Conservation (phyloP, 2,113 vertebrate genomes). For the Coregonus clupeaformis region DNA sequence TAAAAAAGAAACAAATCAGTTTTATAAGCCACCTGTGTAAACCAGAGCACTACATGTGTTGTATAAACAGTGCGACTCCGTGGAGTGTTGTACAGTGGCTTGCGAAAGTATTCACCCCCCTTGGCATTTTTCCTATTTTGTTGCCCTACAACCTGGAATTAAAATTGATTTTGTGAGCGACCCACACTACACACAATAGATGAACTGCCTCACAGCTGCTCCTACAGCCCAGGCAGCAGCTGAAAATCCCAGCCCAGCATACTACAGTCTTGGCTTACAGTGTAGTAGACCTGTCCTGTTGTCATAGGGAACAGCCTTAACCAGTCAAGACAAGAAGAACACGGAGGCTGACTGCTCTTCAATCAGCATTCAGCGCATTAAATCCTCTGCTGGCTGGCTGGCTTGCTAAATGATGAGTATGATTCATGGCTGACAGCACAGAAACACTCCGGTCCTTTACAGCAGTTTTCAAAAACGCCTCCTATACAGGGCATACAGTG, state of each 20-base stretch:
- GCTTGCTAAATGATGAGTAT: conserved; percentile 47
- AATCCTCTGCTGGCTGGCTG: conserved; percentile 49
- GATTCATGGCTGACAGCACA: conserved; percentile 12
- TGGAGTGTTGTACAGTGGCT: not conserved
- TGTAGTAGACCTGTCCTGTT: conserved; percentile 61
- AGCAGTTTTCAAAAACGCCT: not conserved
- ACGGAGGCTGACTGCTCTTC: conserved; percentile 45
- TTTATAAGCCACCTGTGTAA: not conserved
- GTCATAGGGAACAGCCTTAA: conserved; percentile 55
- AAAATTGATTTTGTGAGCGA: no score
- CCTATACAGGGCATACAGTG: no score
- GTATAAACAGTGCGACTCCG: conserved; percentile 29
- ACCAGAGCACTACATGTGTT: conserved; percentile 18
- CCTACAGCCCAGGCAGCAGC: conserved; percentile 49
- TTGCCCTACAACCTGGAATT: no score
- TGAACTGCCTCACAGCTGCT: conserved; percentile 50
- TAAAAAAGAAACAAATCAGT: no score
- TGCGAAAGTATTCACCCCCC: no score
- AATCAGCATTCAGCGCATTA: conserved; percentile 45
- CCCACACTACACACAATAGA: conserved; percentile 29
- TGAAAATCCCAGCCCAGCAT: conserved; percentile 45
- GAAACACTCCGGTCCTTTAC: conserved; percentile 26
- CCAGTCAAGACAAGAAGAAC: conserved; percentile 66
- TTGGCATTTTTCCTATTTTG: no score
- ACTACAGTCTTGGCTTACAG: conserved; percentile 62